Conservation (phyloP, 2,888 invertebrate genomes). For the Malthinus seriepunctatus region DNA sequence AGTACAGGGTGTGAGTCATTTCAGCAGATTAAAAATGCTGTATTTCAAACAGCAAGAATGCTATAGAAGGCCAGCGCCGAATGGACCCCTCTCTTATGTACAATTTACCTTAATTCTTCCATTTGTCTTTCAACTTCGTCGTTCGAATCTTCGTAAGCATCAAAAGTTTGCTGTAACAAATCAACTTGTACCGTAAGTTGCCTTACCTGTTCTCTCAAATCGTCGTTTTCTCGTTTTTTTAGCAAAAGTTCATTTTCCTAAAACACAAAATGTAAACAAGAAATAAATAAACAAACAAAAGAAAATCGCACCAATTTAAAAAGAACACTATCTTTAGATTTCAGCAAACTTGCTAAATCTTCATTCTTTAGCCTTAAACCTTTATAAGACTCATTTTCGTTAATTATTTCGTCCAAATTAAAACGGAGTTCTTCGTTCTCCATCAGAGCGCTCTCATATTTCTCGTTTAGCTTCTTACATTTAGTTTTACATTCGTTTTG, state of each 20-base stretch:
- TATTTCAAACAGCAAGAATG: too few species aligned
- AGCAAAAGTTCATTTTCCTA: not conserved
- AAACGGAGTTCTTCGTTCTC: constrained; percentile 29
- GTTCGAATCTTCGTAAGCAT: not conserved
- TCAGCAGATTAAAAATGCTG: too few species aligned
- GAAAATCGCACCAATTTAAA: not conserved
- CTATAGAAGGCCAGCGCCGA: too few species aligned
- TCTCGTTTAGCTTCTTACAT: constrained; percentile 16
- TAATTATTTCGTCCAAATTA: constrained; percentile 20
- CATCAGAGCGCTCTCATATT: constrained; percentile 21
- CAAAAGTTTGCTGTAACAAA: not conserved
- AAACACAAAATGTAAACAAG: not conserved
- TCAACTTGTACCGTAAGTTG: not conserved
- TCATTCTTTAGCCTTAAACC: too few species aligned
- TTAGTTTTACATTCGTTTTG: constrained; percentile 26
- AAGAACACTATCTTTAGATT: not conserved
- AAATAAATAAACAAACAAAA: not conserved
- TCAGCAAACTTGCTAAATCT: not conserved
- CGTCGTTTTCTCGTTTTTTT: not conserved
- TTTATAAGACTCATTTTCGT: too few species aligned
- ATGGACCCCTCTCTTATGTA: too few species aligned
- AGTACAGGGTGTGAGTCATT: too few species aligned
- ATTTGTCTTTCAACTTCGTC: constrained; percentile 1
- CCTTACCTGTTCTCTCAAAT: not conserved
- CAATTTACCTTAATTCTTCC: not conserved